Evolutionary conservation across 2,113 vertebrate species (phyloP).

Genomic region (Indicator maculatus): DNA sequence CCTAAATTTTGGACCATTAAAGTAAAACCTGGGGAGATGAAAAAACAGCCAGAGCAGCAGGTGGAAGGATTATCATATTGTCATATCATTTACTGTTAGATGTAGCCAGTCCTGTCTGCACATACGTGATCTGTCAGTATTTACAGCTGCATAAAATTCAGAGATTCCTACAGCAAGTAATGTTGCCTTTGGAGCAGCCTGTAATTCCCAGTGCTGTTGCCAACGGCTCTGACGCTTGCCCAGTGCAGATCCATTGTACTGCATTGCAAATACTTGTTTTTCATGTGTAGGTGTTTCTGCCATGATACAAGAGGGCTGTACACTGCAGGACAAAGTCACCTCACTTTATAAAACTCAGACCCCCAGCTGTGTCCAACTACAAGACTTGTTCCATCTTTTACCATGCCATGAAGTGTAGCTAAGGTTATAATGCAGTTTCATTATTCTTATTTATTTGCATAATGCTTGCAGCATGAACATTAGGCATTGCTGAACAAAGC

Average conservation of each 20-base stretch:
- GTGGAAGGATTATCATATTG: neutral
- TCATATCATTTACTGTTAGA: neutral
- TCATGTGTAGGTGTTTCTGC: neutral
- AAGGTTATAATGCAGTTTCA: neutral
- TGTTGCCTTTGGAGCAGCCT: neutral
- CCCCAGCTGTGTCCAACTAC: neutral
- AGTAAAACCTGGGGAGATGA: neutral
- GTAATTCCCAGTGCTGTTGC: neutral
- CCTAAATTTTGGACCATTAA: neutral
- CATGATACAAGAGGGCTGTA: neutral
- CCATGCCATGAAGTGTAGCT: neutral
- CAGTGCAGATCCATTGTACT: neutral
- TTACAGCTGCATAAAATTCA: neutral
- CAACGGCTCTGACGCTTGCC: neutral
- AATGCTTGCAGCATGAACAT: conserved; percentile 6
- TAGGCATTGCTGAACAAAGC: conserved; percentile 6
- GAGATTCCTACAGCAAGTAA: neutral
- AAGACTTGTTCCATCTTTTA: neutral
- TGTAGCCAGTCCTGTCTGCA: neutral
- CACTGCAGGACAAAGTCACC: neutral
- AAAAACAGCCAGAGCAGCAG: neutral
- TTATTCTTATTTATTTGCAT: conserved; percentile 25
- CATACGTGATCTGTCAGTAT: accelerated
- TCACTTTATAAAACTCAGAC: neutral
- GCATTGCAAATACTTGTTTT: neutral